Evolutionary conservation across 30 jellyfish, hydroid and myxozoan species (phyloP), one percentile per base, ranked within the genome.

Genomic region (Chrysaora quinquecirrha): DNA sequence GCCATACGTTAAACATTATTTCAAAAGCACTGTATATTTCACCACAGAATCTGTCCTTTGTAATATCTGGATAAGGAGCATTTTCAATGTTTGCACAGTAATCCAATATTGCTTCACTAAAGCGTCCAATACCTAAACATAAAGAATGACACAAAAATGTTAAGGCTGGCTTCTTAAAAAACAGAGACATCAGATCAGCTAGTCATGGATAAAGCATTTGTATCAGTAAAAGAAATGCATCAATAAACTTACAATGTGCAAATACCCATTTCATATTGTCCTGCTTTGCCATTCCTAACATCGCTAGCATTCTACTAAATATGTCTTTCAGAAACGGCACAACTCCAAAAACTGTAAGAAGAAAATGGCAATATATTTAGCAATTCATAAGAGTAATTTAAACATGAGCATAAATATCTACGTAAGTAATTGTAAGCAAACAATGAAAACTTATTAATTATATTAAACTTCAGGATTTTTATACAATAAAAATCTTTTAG

Each of bases 181-280:
- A n/a, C n/a, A n/a, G n/a, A n/a, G n/a, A n/a, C n/a, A n/a, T n/a
- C n/a, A n/a, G n/a, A n/a, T n/a, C n/a, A n/a, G n/a, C n/a, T n/a
- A n/a, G n/a, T n/a, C n/a, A n/a, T n/a, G n/a, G n/a, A n/a, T n/a
- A n/a, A n/a, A n/a, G n/a, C n/a, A n/a, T n/a, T n/a, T n/a, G n/a
- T n/a, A n/a, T n/a, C n/a, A n/a, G n/a, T n/a, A n/a, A n/a, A n/a
- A n/a, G n/a, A n/a, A n/a, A n/a, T n/a, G n/a, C n/a, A n/a, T n/a
- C n/a, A n/a, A n/a, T n/a, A n/a, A 4, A 73, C 99, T 95, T 52
- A 95, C 99, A 95, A 50, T 71, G 95, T n/a, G 99, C 95, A 70
- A 95, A 85, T 6, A 95, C 99, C 99, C 99, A 95, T 78, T 93
- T 82, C 93, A 95, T 71, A 69, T 95, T 95, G 83, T 95, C 99